These are phyloP conservation scores for Melanotaenia parkinsoni DNA, from an alignment of 2,797 vertebrate genomes.

Conservation along the genomic window DNA sequence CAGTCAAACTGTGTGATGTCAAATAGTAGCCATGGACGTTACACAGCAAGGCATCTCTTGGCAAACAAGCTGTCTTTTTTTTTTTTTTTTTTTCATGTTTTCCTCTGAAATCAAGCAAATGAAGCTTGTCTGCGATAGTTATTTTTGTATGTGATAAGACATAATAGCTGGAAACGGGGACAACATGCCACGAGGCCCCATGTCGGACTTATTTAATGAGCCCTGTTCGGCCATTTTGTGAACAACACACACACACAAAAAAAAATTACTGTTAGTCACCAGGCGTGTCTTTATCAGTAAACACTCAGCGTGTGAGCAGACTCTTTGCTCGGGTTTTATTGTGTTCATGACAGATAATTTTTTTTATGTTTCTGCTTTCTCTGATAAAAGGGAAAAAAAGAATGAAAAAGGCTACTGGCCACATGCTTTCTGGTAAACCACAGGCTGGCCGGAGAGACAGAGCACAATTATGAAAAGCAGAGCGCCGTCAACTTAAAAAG, in stretches of 20 bases:
- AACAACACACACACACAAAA: background rate
- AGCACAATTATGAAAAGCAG: conserved; percentile 63
- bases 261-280: conserved; percentile 31
- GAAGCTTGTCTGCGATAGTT: background rate
- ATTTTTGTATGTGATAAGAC: conserved; percentile 45
- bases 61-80: background rate
- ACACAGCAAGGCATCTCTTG: background rate
- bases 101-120: conserved; percentile 22
- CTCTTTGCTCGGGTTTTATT: conserved; percentile 19
- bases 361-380: conserved; percentile 22
- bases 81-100: conserved; percentile 7
- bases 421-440: conserved; percentile 36
- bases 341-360: conserved; percentile 49
- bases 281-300: conserved; percentile 54
- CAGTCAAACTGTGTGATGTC: background rate
- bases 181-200: conserved; percentile 9
- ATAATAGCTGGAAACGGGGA: conserved; percentile 28
- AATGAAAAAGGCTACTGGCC: conserved; percentile 37
- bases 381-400: conserved; percentile 23
- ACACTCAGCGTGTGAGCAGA: conserved; percentile 32
- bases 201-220: conserved; percentile 22
- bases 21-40: conserved; percentile 1
- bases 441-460: conserved; percentile 40
- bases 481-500: conserved; percentile 31
- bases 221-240: conserved; percentile 21